Evolutionary conservation across 37 sponge, comb jelly and placozoan genomes (phyloP).

Genomic region (Eunapius fragilis): DNA sequence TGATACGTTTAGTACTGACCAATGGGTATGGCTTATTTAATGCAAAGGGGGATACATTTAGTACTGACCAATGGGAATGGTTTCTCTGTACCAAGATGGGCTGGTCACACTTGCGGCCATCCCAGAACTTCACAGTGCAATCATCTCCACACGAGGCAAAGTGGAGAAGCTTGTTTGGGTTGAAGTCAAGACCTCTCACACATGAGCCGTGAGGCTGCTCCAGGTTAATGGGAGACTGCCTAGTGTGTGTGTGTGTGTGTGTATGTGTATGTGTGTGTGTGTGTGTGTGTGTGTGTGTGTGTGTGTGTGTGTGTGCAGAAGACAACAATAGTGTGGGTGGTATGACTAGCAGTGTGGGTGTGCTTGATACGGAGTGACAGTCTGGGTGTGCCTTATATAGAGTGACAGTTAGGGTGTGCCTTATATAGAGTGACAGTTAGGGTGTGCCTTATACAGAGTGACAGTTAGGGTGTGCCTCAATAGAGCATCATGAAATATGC

Average conservation of each 20-base stretch:
- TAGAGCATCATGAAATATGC: no score
- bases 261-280: no score
- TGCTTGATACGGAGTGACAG: neutral
- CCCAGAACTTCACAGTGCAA: slow-evolving; percentile 95
- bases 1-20: neutral
- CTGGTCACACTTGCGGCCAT: slow-evolving; percentile 62
- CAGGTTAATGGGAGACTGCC: slow-evolving; percentile 1
- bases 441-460: no score
- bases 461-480: no score
- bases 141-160: slow-evolving; percentile 98
- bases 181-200: slow-evolving; percentile 89
- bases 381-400: no score
- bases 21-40: no score
- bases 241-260: no score
- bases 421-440: no score
- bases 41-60: neutral
- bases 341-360: neutral
- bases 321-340: neutral
- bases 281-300: no score
- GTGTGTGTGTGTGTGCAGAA: no score
- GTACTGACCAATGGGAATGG: slow-evolving; percentile 94
- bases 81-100: slow-evolving; percentile 81
- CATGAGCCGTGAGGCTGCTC: slow-evolving; percentile 75
- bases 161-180: slow-evolving; percentile 93
- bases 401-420: no score